These are phyloP conservation scores for Sebastes oblongus DNA, from an alignment of 2,797 vertebrate species.

Conservation along the genomic window DNA sequence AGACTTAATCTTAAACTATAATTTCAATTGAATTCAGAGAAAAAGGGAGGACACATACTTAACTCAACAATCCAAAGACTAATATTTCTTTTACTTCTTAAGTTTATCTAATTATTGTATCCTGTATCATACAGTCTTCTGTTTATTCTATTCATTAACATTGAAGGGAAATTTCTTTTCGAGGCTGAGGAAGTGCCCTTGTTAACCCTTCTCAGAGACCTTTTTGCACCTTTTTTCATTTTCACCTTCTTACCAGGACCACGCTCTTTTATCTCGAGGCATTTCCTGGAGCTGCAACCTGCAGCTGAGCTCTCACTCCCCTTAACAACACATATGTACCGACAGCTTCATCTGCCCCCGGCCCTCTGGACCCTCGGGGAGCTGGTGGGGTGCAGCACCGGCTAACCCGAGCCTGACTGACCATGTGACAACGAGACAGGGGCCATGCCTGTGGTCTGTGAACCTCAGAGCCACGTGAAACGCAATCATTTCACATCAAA, in stretches of 20 bases:
- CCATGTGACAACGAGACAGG: slow-evolving; percentile 47
- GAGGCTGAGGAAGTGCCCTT: slow-evolving; percentile 29
- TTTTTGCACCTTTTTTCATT: slow-evolving; percentile 74
- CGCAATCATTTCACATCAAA: slow-evolving; percentile 81
- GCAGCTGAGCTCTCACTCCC: slow-evolving; percentile 66
- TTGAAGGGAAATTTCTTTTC: slow-evolving; percentile 9
- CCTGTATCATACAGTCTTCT: background rate
- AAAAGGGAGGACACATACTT: too few relatives aligned
- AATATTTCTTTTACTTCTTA: background rate
- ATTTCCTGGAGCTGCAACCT: slow-evolving; percentile 60
- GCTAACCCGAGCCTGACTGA: slow-evolving; percentile 21
- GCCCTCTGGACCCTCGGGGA: slow-evolving; percentile 15
- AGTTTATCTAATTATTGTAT: background rate
- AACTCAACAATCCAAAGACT: too few relatives aligned
- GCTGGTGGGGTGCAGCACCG: background rate
- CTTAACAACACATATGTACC: slow-evolving; percentile 23
- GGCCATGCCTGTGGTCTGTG: slow-evolving; percentile 51
- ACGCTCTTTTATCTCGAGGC: slow-evolving; percentile 43
- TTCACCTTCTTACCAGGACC: slow-evolving; percentile 67
- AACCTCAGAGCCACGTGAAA: slow-evolving; percentile 62
- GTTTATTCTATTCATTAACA: background rate
- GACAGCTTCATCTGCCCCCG: slow-evolving; percentile 27
- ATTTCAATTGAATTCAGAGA: too few relatives aligned
- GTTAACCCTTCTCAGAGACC: slow-evolving; percentile 29
- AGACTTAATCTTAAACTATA: too few relatives aligned